These are phyloP conservation scores for Sphenopsis melanotis DNA, from an alignment of 2,797 vertebrate genomes.

Conservation along the genomic window DNA sequence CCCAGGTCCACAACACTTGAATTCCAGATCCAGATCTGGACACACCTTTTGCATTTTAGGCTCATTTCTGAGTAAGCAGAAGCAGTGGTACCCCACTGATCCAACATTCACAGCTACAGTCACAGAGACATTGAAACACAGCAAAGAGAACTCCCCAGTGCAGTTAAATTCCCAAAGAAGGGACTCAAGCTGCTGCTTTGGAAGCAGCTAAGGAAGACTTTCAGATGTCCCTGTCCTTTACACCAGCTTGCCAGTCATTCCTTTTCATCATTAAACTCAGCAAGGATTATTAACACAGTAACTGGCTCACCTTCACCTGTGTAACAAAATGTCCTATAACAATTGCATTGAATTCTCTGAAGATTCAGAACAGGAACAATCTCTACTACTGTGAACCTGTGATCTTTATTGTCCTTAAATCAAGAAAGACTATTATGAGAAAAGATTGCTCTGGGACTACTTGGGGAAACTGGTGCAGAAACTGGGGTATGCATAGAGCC, in stretches of 20 bases:
- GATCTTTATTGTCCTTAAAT: conserved; percentile 48
- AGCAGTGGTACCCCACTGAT: background rate
- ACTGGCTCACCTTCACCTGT: conserved; percentile 16
- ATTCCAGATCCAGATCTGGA: background rate
- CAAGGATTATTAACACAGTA: conserved; percentile 36
- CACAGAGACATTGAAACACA: background rate
- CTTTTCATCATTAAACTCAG: conserved; percentile 53
- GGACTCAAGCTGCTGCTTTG: conserved; percentile 10
- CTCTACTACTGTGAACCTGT: background rate
- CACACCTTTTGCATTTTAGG: background rate
- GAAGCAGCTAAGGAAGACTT: background rate
- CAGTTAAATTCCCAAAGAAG: background rate
- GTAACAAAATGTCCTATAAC: background rate
- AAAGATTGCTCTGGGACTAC: background rate
- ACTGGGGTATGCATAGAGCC: background rate
- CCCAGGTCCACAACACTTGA: background rate
- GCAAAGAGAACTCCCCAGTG: background rate
- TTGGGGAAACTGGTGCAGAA: background rate
- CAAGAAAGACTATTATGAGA: background rate
- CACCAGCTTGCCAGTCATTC: background rate
- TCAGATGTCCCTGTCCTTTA: conserved; percentile 21
- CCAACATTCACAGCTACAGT: background rate
- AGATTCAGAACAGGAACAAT: background rate
- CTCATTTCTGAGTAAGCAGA: background rate
- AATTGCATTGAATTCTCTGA: conserved; percentile 23